Base-by-base conservation (phyloP, 2,113 vertebrate genomes). In the Vimba vimba region DNA sequence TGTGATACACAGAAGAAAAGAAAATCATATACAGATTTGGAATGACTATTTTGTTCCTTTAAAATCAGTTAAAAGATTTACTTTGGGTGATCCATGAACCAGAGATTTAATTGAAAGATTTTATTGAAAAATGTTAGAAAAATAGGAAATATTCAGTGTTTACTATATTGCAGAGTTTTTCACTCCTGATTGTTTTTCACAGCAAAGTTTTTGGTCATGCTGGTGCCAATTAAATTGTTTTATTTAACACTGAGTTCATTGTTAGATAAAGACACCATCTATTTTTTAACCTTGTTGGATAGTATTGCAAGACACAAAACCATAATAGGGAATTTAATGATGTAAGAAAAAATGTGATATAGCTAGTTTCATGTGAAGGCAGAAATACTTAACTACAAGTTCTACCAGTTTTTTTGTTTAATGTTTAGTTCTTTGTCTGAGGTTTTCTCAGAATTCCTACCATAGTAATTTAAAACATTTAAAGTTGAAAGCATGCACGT, bases 41-140 rank as follows among this genome's bases (percentile, higher is more conserved):
- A 69, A 69, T 69, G 19, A 69, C 66, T 74, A 25, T 74, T 45
- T 74, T 73, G 21, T 21, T 73, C 69, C 10, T 73, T 74, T 25
- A 74, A 45, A 25, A 12, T n/a, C 39, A n/a, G 9, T 73, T 13
- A 45, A 10, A n/a, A n/a, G 1, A 45, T 25, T 74, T 73, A 45
- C 21, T n/a, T 73, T n/a, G 10, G 39, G 21, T 12, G 36, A 23
- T 45, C n/a, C 39, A 13, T 73, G 21, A 69, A 10, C 9, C 36
- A 69, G 33, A 73, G 69, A 43, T 43, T 43, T 43, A 2, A 9
- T 43, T 43, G 7, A 43, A 2, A 9, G 1, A 9, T 9, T 43
- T 43, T 0, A 9, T 43, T 25, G 57, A 60, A 60, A 23, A n/a
- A 43, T 73, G 10, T 45, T 45, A 6, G 3, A 71, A 43, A 21